Conservation (phyloP, 2,888 invertebrate genomes). For the Campaea margaritaria region DNA sequence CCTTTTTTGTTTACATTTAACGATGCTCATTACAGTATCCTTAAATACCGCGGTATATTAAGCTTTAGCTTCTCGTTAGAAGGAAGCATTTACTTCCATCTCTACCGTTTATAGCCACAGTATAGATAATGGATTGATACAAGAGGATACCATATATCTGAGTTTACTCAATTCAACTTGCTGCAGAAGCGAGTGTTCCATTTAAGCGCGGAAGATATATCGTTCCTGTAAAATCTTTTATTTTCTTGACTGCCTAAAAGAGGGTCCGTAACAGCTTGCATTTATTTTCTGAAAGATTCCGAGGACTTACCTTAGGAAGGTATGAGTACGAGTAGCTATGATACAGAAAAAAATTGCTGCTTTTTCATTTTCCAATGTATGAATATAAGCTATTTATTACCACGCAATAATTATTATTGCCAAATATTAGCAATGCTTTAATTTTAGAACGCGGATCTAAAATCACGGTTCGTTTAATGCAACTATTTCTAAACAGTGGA, state of each 20-base stretch:
- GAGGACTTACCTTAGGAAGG: conserved; percentile 36
- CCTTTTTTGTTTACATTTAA: conserved; percentile 8
- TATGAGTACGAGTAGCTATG: neutral
- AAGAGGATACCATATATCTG: conserved; percentile 36
- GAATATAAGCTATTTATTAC: too few relatives aligned
- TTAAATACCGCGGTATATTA: neutral
- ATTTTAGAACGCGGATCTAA: too few relatives aligned
- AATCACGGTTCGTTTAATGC: too few relatives aligned
- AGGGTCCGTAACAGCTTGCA: conserved; percentile 64
- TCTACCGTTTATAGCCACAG: conserved; percentile 9
- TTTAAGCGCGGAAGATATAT: conserved; percentile 62
- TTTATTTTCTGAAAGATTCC: conserved; percentile 67
- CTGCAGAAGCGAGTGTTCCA: conserved; percentile 40
- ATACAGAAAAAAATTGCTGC: too few relatives aligned
- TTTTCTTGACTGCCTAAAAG: conserved; percentile 48
- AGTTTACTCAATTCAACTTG: conserved; percentile 38
- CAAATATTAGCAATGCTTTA: too few relatives aligned
- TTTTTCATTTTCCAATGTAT: too few relatives aligned
- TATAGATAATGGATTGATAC: conserved; percentile 31
- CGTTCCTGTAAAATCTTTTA: conserved; percentile 63
- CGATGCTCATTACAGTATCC: conserved; percentile 6
- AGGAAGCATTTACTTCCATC: conserved; percentile 1
- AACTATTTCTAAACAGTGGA: too few relatives aligned
- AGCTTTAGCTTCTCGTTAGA: conserved; percentile 1
- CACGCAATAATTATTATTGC: too few relatives aligned